phyloP scores from a whole-genome alignment of 2,113 vertebrate species.

The Alethe castanea region DNA sequence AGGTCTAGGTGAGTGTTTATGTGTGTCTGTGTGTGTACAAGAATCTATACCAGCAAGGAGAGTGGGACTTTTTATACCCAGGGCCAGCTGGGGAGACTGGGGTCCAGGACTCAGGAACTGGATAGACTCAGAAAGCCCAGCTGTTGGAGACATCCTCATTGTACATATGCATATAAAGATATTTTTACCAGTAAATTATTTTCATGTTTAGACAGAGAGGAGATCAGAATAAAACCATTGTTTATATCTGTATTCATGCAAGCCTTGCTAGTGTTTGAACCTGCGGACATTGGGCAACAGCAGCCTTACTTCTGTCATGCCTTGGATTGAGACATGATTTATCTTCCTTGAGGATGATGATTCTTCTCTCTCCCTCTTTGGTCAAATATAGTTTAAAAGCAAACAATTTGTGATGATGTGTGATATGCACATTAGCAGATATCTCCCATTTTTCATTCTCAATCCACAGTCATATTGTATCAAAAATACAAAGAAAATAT shows the following conservation, averaged over 20 bases:
- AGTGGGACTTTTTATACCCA: background rate
- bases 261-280: background rate
- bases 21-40: background rate
- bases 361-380: background rate
- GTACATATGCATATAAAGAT: background rate
- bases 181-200: background rate
- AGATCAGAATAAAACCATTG: accelerated
- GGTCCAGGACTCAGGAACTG: background rate
- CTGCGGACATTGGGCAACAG: accelerated
- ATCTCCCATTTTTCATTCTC: background rate
- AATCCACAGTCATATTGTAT: background rate
- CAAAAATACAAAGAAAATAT: background rate
- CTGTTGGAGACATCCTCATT: background rate
- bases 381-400: background rate
- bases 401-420: background rate
- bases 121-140: background rate
- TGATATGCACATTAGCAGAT: background rate
- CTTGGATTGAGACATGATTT: background rate
- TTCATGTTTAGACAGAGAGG: background rate
- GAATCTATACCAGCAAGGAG: background rate
- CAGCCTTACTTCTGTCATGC: background rate
- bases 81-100: accelerated
- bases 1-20: no score
- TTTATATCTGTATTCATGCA: accelerated
- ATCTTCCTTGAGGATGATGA: background rate